These are phyloP conservation scores for Sebastes trivittatus DNA, from an alignment of 2,797 vertebrate species.

Conservation along the genomic window DNA sequence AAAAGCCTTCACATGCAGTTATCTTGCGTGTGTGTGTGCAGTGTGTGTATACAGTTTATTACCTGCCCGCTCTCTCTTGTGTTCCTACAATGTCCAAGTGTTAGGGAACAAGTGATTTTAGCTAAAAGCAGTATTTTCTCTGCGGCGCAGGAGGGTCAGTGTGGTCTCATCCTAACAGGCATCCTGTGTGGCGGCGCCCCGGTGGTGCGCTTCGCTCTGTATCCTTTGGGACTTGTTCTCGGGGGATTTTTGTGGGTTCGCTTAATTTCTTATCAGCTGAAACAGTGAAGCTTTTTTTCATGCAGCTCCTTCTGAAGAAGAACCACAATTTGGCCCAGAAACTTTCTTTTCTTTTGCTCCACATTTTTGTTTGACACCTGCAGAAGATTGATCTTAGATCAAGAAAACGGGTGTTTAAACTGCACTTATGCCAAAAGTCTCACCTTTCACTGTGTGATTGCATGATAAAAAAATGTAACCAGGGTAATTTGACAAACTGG, in stretches of 20 bases:
- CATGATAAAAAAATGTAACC: conserved; percentile 46
- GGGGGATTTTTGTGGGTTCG: conserved; percentile 32
- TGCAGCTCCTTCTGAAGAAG: conserved; percentile 10
- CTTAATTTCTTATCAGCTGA: conserved; percentile 58
- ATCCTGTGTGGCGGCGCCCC: conserved; percentile 10
- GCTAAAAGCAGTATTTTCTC: conserved; percentile 43
- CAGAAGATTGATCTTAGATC: background rate
- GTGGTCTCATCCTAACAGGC: conserved; percentile 34
- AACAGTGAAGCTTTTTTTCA: conserved; percentile 18
- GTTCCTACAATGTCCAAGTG: conserved; percentile 48
- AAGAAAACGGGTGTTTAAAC: conserved; percentile 6
- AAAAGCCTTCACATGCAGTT: conserved; percentile 73
- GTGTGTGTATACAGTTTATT: conserved; percentile 56
- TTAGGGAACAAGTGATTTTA: conserved; percentile 39
- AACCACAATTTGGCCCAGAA: conserved; percentile 23
- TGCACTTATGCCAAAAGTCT: background rate
- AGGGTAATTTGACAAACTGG: conserved; percentile 60
- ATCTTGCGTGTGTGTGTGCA: conserved; percentile 40
- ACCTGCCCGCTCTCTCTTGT: conserved; percentile 34
- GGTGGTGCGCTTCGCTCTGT: background rate
- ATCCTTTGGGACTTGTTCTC: conserved; percentile 41
- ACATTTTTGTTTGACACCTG: background rate
- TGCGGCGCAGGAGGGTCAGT: conserved; percentile 28
- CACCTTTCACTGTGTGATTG: conserved; percentile 26
- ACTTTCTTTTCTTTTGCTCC: background rate